Evolutionary conservation across 2,888 invertebrate genomes (phyloP), one percentile per base, ranked within the genome.

Genomic region (Chymomyza procnemis): DNA sequence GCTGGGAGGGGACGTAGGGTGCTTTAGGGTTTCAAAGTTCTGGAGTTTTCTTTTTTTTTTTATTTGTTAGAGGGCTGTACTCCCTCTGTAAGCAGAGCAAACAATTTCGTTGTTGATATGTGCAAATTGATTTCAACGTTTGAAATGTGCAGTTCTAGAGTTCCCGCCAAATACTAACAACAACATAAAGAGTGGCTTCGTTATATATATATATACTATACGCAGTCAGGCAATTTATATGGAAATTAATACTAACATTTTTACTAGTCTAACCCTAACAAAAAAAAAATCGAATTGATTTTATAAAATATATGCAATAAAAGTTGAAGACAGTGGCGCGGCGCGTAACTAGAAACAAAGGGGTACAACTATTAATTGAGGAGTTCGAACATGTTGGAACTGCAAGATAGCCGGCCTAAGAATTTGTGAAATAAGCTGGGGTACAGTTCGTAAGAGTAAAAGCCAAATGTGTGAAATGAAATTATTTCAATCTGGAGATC

Each of bases 61-160:
- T n/a, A n/a, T n/a, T n/a, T n/a, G n/a, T n/a, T 54, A 21, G 54
- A 8, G 54, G 67, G 67, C 58, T 73, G 67, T 71, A 66, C 68
- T 41, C 9, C 12, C 68, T 41, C 9, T 41, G 81, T 73, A 30
- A n/a, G 54, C n/a, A 74, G 80, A 76, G 83, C 81, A 85, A 81
- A 81, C 81, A 81, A 76, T 85, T 85, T 86, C 82, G 82, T 75
- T 82, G 85, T 85, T 86, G 87, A 85, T 82, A 85, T 86, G 85
- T 86, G 87, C 85, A 85, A 85, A 85, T 85, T 86, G 84, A 82
- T 82, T 82, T 82, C 75, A 80, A 75, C 79, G 76, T 77, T 79
- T 85, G 67, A 85, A 85, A 82, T 82, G 72, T 85, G 73, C 76
- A 81, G 82, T 79, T 79, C 80, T 83, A 83, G 56, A n/a, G 55